Percentiles rank a stretch among this genome's conserved stretches.
These are phyloP conservation scores for Hucho hucho DNA, from an alignment of 2,113 vertebrate species.

Conservation along the genomic window DNA sequence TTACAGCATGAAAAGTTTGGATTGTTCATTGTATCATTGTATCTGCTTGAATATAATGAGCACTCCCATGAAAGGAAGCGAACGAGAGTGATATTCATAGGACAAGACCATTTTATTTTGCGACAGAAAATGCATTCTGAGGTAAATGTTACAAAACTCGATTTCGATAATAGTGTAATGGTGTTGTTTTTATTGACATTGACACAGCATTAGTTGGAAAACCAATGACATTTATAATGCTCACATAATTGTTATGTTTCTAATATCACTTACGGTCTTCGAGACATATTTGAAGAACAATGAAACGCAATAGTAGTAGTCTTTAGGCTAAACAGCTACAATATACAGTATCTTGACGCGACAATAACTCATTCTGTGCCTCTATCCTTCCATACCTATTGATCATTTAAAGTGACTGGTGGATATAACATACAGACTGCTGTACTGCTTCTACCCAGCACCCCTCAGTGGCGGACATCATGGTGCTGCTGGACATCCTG, in stretches of 20 bases:
- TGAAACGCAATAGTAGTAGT: constrained; percentile 32
- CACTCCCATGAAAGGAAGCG: neutral
- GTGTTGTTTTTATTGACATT: constrained; percentile 26
- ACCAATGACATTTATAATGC: constrained; percentile 24
- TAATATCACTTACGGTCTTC: constrained; percentile 34
- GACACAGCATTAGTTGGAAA: constrained; percentile 41
- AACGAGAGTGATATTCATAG: constrained; percentile 8
- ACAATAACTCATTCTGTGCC: constrained; percentile 6
- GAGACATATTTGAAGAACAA: constrained; percentile 34
- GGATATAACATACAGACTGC: neutral
- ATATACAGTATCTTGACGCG: constrained; percentile 23
- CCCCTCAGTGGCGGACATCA: constrained; percentile 63
- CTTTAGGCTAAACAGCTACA: constrained; percentile 34
- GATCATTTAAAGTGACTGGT: constrained; percentile 15
- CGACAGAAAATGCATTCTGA: constrained; percentile 38
- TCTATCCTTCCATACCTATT: constrained; percentile 26
- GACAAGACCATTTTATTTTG: constrained; percentile 48
- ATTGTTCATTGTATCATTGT: neutral
- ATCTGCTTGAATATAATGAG: neutral
- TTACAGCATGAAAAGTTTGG: neutral
- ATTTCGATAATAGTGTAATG: constrained; percentile 24
- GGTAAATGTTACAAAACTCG: constrained; percentile 51
- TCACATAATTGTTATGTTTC: constrained; percentile 30
- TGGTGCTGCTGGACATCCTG: constrained; percentile 50
- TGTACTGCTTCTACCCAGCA: too few species aligned